A percentile compares a stretch with the other conserved stretches of the same genome.
phyloP scores from a whole-genome alignment of 2,797 vertebrate genomes.

The Sternotherus odoratus region DNA sequence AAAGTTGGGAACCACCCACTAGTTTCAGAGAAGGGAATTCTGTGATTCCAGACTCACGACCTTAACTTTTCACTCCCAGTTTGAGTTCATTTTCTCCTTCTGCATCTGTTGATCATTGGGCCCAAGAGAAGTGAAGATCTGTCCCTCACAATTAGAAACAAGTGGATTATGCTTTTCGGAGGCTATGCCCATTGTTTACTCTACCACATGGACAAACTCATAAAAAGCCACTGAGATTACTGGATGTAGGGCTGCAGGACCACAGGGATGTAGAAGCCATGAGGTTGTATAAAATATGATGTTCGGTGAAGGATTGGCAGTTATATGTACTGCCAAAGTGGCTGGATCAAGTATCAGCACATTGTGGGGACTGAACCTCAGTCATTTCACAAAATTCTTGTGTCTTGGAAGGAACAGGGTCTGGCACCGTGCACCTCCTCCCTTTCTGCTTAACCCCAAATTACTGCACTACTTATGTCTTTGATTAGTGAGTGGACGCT shows the following conservation, averaged over 20 bases:
- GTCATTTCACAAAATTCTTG: slow-evolving; percentile 11
- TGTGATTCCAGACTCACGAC: slow-evolving; percentile 31
- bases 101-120: slow-evolving; percentile 47
- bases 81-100: background rate
- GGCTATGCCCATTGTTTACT: slow-evolving; percentile 1
- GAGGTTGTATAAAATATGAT: background rate
- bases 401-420: slow-evolving; percentile 2
- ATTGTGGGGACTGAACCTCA: background rate
- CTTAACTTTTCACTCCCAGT: slow-evolving; percentile 52
- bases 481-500: slow-evolving; percentile 29
- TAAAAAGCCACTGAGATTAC: background rate
- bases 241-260: slow-evolving; percentile 14
- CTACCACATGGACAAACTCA: background rate
- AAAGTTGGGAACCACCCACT: slow-evolving; percentile 62
- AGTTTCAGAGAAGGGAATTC: slow-evolving; percentile 6
- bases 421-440: background rate
- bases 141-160: slow-evolving; percentile 15
- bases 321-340: background rate
- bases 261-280: background rate
- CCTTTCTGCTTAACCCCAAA: background rate
- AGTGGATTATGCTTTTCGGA: slow-evolving; percentile 3
- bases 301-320: background rate
- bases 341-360: background rate
- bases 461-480: slow-evolving; percentile 45
- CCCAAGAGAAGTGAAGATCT: slow-evolving; percentile 51